A percentile compares a stretch with the other conserved stretches of the same genome.
phyloP scores from a whole-genome alignment of 2,888 invertebrate genomes.

The Meteorus colon region DNA sequence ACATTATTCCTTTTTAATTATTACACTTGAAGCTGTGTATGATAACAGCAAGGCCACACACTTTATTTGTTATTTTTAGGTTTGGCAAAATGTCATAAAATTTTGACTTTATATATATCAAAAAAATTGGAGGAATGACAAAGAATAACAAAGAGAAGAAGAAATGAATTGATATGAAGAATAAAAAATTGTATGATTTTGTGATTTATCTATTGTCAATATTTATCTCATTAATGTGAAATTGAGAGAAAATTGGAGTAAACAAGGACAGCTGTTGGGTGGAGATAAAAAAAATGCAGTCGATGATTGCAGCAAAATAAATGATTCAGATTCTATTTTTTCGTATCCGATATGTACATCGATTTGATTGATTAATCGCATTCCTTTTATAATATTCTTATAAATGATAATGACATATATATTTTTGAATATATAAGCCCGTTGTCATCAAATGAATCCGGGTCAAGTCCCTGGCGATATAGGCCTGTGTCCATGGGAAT shows the following conservation, averaged over 20 bases:
- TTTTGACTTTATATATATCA: background rate
- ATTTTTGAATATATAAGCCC: background rate
- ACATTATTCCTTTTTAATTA: background rate
- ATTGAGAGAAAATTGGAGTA: too few species aligned
- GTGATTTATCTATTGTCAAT: too few species aligned
- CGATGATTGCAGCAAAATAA: background rate
- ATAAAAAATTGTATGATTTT: too few species aligned
- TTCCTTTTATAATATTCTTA: background rate
- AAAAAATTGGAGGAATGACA: background rate
- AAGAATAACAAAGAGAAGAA: background rate
- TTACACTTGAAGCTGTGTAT: background rate
- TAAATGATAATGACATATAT: background rate
- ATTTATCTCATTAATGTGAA: too few species aligned
- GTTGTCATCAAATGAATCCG: slow-evolving; percentile 18
- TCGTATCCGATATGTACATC: background rate
- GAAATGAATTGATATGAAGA: too few species aligned
- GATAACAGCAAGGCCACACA: slow-evolving; percentile 1
- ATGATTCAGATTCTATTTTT: background rate
- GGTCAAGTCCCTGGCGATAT: slow-evolving; percentile 22
- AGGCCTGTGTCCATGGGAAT: background rate
- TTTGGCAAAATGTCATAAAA: background rate
- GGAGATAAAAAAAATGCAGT: background rate
- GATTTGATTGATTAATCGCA: background rate
- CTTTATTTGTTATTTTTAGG: background rate
- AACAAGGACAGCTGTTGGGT: too few species aligned